Conservation (phyloP, 64 coral and sea anemone genomes). For the Astreopora myriophthalma region DNA sequence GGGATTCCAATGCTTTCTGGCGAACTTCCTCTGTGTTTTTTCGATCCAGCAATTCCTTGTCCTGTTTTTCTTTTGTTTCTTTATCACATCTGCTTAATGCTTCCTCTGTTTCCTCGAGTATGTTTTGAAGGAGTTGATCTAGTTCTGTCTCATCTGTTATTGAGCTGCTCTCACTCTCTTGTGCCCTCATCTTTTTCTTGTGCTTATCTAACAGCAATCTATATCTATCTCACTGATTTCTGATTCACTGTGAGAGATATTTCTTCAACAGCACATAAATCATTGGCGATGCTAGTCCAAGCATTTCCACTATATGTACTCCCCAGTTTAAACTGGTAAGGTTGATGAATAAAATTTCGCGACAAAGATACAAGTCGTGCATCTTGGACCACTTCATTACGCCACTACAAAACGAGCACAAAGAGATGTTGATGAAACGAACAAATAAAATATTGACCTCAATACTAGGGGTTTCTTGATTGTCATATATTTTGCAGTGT, state of each 20-base stretch:
- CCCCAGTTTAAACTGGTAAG: slow-evolving; percentile 13
- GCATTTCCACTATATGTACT: slow-evolving; percentile 27
- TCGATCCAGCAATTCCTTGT: slow-evolving; percentile 23
- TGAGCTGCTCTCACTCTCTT: slow-evolving; percentile 19
- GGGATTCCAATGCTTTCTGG: slow-evolving; percentile 35
- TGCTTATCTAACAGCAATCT: slow-evolving; percentile 28
- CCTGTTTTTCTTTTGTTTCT: slow-evolving; percentile 46
- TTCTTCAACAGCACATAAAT: slow-evolving; percentile 41
- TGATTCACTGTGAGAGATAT: slow-evolving; percentile 18
- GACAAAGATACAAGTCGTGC: slow-evolving; percentile 45
- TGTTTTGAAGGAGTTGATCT: slow-evolving; percentile 29
- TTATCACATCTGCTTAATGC: not conserved
- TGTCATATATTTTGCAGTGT: not conserved
- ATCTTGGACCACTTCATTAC: slow-evolving; percentile 41
- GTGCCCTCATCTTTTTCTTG: slow-evolving; percentile 32
- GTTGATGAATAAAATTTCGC: slow-evolving; percentile 31
- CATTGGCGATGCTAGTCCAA: slow-evolving; percentile 43
- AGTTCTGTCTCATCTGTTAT: slow-evolving; percentile 10
- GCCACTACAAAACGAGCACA: slow-evolving; percentile 6
- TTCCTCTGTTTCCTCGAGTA: slow-evolving; percentile 33
- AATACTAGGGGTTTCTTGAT: not conserved
- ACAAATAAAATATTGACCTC: not conserved
- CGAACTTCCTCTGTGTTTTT: slow-evolving; percentile 34
- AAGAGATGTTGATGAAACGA: slow-evolving; percentile 5
- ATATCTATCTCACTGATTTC: slow-evolving; percentile 59